These are phyloP conservation scores for Biston stratarius DNA, from an alignment of 2,888 invertebrate species.

Conservation along the genomic window DNA sequence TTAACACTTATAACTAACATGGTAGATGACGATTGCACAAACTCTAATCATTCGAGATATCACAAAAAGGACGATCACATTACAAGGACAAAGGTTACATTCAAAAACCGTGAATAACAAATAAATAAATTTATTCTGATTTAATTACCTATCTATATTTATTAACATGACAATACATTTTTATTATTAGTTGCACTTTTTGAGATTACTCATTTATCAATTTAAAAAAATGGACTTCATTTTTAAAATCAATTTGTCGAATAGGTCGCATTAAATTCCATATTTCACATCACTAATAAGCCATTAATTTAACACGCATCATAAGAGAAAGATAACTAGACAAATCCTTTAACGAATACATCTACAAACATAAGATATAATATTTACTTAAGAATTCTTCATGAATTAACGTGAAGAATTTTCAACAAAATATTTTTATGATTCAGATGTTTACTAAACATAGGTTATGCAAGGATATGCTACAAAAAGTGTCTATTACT, in stretches of 20 bases:
- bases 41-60: conserved; percentile 14
- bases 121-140: conserved; percentile 52
- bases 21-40: conserved; percentile 23
- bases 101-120: conserved; percentile 50
- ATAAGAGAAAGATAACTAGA: neutral
- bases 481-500: conserved; percentile 41
- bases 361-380: neutral
- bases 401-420: neutral
- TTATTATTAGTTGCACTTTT: conserved; percentile 20
- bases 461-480: conserved; percentile 6
- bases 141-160: conserved; percentile 32
- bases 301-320: neutral
- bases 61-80: conserved; percentile 12
- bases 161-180: conserved; percentile 42
- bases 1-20: neutral
- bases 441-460: neutral
- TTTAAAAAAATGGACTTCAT: conserved; percentile 13
- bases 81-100: conserved; percentile 46
- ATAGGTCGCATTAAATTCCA: neutral
- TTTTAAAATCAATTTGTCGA: conserved; percentile 2
- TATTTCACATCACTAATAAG: neutral
- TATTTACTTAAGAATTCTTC: neutral
- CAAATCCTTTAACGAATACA: neutral
- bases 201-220: too few species aligned
- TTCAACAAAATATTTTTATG: neutral